A percentile compares a stretch with the other conserved stretches of the same genome.
phyloP scores from a whole-genome alignment of 2,888 invertebrate genomes.

The Pseudococcus viburni region DNA sequence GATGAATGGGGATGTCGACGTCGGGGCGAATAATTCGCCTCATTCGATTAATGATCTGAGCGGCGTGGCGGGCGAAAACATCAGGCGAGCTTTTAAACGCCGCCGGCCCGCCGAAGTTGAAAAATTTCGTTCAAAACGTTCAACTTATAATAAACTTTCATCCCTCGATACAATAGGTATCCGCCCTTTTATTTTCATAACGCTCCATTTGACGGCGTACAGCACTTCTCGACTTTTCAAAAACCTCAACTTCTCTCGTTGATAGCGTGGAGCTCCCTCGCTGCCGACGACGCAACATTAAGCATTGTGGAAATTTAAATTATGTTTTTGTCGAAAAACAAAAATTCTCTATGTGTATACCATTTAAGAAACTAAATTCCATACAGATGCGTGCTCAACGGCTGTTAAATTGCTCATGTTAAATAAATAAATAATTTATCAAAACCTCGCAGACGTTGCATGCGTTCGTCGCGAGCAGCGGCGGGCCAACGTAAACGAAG shows the following conservation, averaged over 20 bases:
- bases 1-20: background rate
- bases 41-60: conserved; percentile 32
- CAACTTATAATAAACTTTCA: conserved; percentile 29
- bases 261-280: background rate
- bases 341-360: background rate
- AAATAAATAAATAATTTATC: conserved; percentile 59
- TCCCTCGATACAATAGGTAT: conserved; percentile 17
- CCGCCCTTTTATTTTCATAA: conserved; percentile 11
- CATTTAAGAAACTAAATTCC: background rate
- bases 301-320: conserved; percentile 25
- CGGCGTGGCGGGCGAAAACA: background rate
- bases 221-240: conserved; percentile 12
- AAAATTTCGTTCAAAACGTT: conserved; percentile 14
- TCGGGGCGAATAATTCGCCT: conserved; percentile 6
- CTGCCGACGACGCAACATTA: conserved; percentile 22
- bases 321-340: background rate
- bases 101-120: conserved; percentile 14
- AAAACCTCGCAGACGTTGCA: conserved; percentile 43
- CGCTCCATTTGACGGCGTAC: conserved; percentile 41
- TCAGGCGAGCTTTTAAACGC: background rate
- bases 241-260: background rate
- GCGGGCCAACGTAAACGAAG: background rate
- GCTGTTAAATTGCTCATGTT: conserved; percentile 56
- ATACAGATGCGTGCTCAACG: conserved; percentile 46
- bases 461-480: background rate